Percentiles rank a stretch among this genome's conserved stretches.
phyloP scores from a whole-genome alignment of 2,113 vertebrate species.

The Pyxicephalus adspersus region DNA sequence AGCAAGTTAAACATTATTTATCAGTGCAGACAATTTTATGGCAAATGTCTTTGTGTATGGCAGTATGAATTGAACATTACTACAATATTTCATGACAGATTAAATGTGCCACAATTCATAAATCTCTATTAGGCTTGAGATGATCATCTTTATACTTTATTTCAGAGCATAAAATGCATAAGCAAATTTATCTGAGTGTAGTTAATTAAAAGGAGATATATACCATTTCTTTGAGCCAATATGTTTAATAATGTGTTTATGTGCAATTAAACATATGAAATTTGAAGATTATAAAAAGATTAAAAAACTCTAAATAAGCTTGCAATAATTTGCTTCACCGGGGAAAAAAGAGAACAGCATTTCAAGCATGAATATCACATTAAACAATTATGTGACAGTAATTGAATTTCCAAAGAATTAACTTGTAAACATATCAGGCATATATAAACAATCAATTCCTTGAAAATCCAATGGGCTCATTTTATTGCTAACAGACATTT shows the following conservation, averaged over 20 bases:
- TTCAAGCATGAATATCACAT: conserved; percentile 34
- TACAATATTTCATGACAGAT: conserved; percentile 31
- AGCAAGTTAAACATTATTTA: conserved; percentile 22
- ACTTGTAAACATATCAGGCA: conserved; percentile 18
- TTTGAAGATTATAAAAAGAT: conserved; percentile 12
- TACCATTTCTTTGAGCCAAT: conserved; percentile 4
- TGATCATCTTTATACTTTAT: conserved; percentile 37
- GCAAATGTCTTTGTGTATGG: conserved; percentile 10
- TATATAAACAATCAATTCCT: conserved; percentile 2
- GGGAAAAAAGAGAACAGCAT: conserved; percentile 9
- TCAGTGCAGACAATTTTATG: conserved; percentile 17
- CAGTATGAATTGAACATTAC: conserved; percentile 22
- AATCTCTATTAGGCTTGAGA: conserved; percentile 28
- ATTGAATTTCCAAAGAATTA: conserved; percentile 16
- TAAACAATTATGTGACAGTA: conserved; percentile 1
- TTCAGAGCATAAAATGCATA: conserved; percentile 17
- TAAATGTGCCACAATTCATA: conserved; percentile 33
- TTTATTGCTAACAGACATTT: neutral
- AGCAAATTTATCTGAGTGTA: conserved; percentile 13
- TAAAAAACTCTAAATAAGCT: conserved; percentile 13
- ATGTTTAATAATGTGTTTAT: conserved; percentile 17
- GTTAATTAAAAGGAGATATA: conserved; percentile 41
- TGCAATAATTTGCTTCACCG: neutral
- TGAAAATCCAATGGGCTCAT: neutral
- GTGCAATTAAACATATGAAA: conserved; percentile 20